Base-by-base conservation (phyloP, 1,140 invertebrate species). In the Chionoecetes opilio region DNA sequence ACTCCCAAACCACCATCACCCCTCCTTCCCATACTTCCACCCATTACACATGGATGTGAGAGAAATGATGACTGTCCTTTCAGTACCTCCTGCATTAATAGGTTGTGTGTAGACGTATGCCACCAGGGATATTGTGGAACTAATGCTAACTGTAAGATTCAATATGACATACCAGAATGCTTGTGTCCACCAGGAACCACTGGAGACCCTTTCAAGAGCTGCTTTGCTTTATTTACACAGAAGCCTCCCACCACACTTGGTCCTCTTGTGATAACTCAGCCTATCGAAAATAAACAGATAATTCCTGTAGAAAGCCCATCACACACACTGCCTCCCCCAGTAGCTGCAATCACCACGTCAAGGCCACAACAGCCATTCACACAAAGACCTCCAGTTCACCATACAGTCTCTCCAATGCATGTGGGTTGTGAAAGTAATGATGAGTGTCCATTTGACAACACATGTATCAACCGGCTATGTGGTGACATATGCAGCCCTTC, bases 11-110 rank as follows among this genome's bases (percentile, higher is more conserved):
- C 53, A 53, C 53, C 41, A 82, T 93, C 93, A 84, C 90, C 94
- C 82, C 89, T 85, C 53, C 35, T 75, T 26, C 82, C 35, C 34
- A 26, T 41, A 17, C 46, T 94, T 29, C 93, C 93, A n/a, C 82
- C 90, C 35, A 82, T 97, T 95, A 97, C 98, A 6, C 98, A 99
- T 82, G 99, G 98, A 31, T 99, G 99, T 97, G 98, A 98, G 96
- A 98, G 98, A 92, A 99, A 99, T 97, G 98, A 98, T 96, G 99
- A 99, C 95, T 99, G 99, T 97, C 98, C 98, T 0, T 97, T 97
- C 41, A 98, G 99, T 96, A 98, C 98, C 96, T 98, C 98, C 96
- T 99, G 99, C 96, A 98, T 98, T 84, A 99, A 99, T 96, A 98
- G 98, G 91, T 98, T 99, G 96, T 99, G 99, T 97, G 98, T 53